Base-by-base conservation (phyloP, 1,140 invertebrate species). In the Dinoponera quadriceps region DNA sequence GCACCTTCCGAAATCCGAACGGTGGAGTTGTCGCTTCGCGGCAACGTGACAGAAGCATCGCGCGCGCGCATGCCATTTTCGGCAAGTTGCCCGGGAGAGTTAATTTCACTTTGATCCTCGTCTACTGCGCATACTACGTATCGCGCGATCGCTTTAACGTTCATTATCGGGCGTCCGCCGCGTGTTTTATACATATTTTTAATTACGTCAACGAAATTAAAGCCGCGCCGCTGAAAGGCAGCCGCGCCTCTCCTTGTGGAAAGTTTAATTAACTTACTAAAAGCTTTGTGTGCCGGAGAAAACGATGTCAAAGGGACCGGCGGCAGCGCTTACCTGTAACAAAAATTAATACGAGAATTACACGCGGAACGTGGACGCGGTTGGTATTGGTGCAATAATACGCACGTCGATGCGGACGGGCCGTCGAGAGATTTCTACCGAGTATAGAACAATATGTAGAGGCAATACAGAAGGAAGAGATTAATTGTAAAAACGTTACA, bases 201-300 rank as follows among this genome's bases (percentile, higher is more conserved):
- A 83, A 87, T 87, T 72, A 83, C 20, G 65, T 29, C 51, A 51
- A 29, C 25, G 57, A 49, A 18, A 22, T 54, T 7, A 71, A 82
- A 77, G 78, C 65, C 33, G 44, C 63, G 38, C 44, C 33, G 51
- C 75, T 80, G 65, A 80, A 71, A 80, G 51, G 51, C 75, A 48
- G 65, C 65, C 38, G 57, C 57, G 71, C 71, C 38, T 71, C 33
- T 74, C 71, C 48, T 82, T 38, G 29, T 60, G 71, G 80, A 74
- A 75, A 87, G 68, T 86, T 86, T 87, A 87, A 87, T 87, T 74
- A 87, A 87, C 85, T 87, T 87, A 87, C 85, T 85, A 22, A 66
- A 73, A 55, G 18, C 63, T 60, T 72, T 51, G 84, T 74, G 59
- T 83, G 80, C 66, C 85, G 71, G 82, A 83, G 72, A 68, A 83